A percentile compares a stretch with the other conserved stretches of the same genome.
phyloP scores from a whole-genome alignment of 2,113 vertebrate species.

The Chlorodrepanis virens region DNA sequence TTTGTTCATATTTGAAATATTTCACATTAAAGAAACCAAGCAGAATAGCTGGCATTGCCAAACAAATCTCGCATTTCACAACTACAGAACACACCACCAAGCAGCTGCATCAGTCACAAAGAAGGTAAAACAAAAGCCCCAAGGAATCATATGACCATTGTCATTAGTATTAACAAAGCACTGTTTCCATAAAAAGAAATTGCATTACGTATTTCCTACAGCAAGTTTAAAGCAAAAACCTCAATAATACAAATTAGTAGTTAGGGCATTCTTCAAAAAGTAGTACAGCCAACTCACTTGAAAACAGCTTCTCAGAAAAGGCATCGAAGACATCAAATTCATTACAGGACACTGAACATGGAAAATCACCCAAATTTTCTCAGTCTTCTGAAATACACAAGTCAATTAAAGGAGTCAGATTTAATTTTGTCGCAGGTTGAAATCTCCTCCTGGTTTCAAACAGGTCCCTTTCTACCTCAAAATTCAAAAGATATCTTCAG shows the following conservation, averaged over 20 bases:
- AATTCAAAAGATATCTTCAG: not conserved
- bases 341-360: not conserved
- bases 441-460: not conserved
- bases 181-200: not conserved
- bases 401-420: not conserved
- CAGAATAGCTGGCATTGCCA: not conserved
- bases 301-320: not conserved
- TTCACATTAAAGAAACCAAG: not conserved
- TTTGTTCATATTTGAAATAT: not conserved
- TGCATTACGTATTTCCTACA: not conserved
- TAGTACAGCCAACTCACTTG: not conserved
- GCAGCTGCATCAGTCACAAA: constrained; percentile 45
- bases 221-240: not conserved
- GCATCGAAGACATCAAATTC: not conserved
- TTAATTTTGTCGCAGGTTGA: not conserved
- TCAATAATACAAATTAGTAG: not conserved
- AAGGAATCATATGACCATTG: not conserved
- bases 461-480: not conserved
- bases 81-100: not conserved
- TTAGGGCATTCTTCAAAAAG: not conserved
- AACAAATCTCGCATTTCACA: not conserved
- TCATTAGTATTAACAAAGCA: not conserved
- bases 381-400: not conserved
- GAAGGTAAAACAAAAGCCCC: constrained; percentile 13
- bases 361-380: not conserved